Percentiles rank a stretch among this genome's conserved stretches.
Evolutionary conservation across 2,888 invertebrate genomes (phyloP).

Genomic region (Kuschelorhynchus macadamiae): DNA sequence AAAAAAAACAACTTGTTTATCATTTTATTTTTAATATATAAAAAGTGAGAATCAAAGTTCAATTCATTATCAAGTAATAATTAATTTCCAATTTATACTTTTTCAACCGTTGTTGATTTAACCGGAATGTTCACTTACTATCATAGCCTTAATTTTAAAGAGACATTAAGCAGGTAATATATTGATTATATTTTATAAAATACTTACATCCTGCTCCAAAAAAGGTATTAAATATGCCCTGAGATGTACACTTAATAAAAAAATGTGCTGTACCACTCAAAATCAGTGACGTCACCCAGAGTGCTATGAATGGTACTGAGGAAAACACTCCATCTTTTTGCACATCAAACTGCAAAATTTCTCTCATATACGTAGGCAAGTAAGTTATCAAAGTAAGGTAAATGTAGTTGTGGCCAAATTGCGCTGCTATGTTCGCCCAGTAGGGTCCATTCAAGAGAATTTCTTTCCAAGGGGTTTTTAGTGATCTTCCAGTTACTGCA

Average conservation of each 20-base stretch:
- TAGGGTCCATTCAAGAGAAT: slow-evolving; percentile 47
- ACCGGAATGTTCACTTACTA: too few species aligned
- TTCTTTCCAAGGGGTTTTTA: slow-evolving; percentile 47
- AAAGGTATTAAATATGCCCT: slow-evolving; percentile 17
- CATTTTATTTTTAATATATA: too few species aligned
- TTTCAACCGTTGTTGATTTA: too few species aligned
- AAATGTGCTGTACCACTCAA: slow-evolving; percentile 21
- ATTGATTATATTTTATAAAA: too few species aligned
- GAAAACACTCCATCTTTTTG: slow-evolving; percentile 30
- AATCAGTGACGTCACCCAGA: slow-evolving; percentile 39
- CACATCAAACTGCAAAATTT: slow-evolving; percentile 46
- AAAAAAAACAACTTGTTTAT: too few species aligned
- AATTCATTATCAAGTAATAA: too few species aligned
- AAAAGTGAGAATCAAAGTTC: too few species aligned
- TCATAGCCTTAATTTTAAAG: too few species aligned
- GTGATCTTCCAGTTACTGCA: slow-evolving; percentile 12
- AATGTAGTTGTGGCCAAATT: slow-evolving; percentile 77
- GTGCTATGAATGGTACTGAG: slow-evolving; percentile 36
- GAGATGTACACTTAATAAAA: slow-evolving; percentile 21
- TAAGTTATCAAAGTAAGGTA: slow-evolving; percentile 78
- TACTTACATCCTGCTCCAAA: slow-evolving; percentile 26
- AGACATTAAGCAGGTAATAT: too few species aligned
- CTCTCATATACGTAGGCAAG: slow-evolving; percentile 72
- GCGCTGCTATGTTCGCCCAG: slow-evolving; percentile 73
- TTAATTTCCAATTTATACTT: too few species aligned